Evolutionary conservation across 2,888 invertebrate genomes (phyloP), one percentile per base, ranked within the genome.

Genomic region (Oscheius sp.): DNA sequence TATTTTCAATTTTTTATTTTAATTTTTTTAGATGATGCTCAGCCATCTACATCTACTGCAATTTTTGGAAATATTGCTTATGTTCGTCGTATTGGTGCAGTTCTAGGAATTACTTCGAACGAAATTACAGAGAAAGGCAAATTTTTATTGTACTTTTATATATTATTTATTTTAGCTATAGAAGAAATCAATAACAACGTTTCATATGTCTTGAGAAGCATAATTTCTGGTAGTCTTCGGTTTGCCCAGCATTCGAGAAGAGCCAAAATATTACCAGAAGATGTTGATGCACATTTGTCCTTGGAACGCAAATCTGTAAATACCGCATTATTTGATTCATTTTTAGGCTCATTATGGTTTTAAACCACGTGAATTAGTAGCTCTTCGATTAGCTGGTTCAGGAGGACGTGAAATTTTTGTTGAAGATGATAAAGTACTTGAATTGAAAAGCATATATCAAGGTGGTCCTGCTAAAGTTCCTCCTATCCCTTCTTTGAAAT

Each of bases 321-420:
- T 54, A 20, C n/a, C 5, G n/a, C n/a, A n/a, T n/a, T n/a, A n/a
- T n/a, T n/a, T n/a, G n/a, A n/a, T 26, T 12, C 20, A 22, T 12
- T 30, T 67, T 17, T 24, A 67, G 67, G 38, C 61, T 2, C 62
- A 36, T 6, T 67, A 30, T 62, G 67, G 67, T 1, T 67, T 67
- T 49, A 67, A 61, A 51, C 36, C 67, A 9, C 22, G 54, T 14
- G 54, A 67, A 8, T 6, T 45, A 26, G 24, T 50, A n/a, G 54
- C 61, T 4, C 12, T 67, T 14, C 38, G 67, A 20, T 33, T 67
- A 26, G 67, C 54, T 36, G 67, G 62, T 33, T 67, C 62, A 0
- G 67, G 67, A 8, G 67, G 67, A 24, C 30, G 41, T 14, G 62
- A 67, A n/a, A 36, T 67, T 8, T 62, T 51, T 32, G 67, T 67